Percentiles rank a stretch among this genome's conserved stretches.
phyloP scores from a whole-genome alignment of 2,113 vertebrate genomes.

The Burhinus oedicnemus region DNA sequence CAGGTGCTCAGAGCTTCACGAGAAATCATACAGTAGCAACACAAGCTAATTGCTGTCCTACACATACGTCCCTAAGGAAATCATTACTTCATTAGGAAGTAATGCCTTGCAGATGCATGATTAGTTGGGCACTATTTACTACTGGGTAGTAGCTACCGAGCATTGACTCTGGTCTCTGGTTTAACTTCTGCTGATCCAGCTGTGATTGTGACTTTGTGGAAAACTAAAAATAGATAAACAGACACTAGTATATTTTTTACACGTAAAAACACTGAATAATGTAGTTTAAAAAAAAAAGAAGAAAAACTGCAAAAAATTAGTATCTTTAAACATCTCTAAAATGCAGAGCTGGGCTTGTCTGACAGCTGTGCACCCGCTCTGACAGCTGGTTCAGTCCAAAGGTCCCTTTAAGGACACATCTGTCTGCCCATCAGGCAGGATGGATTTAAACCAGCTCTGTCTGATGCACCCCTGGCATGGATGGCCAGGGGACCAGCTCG shows the following conservation, averaged over 20 bases:
- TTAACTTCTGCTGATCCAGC: neutral
- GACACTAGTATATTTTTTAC: neutral
- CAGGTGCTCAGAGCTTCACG: neutral
- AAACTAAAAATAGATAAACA: neutral
- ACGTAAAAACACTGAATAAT: neutral
- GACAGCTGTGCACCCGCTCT: neutral
- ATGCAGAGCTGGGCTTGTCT: neutral
- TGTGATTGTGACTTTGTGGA: neutral
- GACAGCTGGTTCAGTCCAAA: neutral
- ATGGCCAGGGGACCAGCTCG: neutral
- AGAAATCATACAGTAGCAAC: neutral
- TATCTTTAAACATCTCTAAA: neutral
- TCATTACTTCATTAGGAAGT: neutral
- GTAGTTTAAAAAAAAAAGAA: neutral
- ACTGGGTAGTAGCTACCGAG: neutral
- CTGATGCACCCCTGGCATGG: fast-evolving
- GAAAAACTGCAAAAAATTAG: neutral
- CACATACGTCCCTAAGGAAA: neutral
- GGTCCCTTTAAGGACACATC: neutral
- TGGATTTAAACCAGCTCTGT: neutral
- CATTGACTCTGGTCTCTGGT: neutral
- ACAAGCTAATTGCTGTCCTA: neutral
- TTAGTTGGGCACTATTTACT: neutral
- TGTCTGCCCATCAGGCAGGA: neutral
- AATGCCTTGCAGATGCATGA: neutral